Percentiles rank a stretch among this genome's conserved stretches.
These are phyloP conservation scores for Meghimatium bilineatum DNA, from an alignment of 2,888 invertebrate genomes.

Conservation along the genomic window DNA sequence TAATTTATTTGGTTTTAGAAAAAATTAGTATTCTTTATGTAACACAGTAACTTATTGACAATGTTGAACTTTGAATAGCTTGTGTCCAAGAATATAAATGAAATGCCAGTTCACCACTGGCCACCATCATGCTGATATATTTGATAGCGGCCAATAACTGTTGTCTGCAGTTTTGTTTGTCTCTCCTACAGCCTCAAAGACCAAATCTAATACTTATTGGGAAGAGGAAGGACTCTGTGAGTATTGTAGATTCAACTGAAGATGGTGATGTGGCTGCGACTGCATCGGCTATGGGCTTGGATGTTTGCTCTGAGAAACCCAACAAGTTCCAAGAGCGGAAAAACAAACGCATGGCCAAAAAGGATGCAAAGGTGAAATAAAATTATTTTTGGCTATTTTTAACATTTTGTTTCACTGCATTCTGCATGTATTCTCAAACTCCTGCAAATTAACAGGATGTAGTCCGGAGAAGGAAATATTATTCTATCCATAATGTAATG, in stretches of 20 bases:
- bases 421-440: too few relatives aligned
- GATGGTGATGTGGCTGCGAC: conserved; percentile 30
- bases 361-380: conserved; percentile 62
- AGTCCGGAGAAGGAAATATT: too few relatives aligned
- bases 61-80: too few relatives aligned
- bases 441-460: too few relatives aligned
- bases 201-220: conserved; percentile 61
- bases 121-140: too few relatives aligned
- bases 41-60: too few relatives aligned
- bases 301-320: conserved; percentile 56
- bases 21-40: too few relatives aligned
- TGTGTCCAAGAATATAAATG: too few relatives aligned
- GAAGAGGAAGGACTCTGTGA: conserved; percentile 59
- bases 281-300: conserved; percentile 50
- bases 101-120: too few relatives aligned
- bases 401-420: not conserved
- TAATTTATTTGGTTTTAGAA: too few relatives aligned
- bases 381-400: not conserved
- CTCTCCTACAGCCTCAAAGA: conserved; percentile 58
- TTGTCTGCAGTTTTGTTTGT: not conserved
- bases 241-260: conserved; percentile 50
- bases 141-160: too few relatives aligned
- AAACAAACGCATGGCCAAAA: conserved; percentile 67
- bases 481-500: too few relatives aligned
- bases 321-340: conserved; percentile 74